phyloP scores from a whole-genome alignment of 23 tunicate genomes.

The Halocynthia roretzi region DNA sequence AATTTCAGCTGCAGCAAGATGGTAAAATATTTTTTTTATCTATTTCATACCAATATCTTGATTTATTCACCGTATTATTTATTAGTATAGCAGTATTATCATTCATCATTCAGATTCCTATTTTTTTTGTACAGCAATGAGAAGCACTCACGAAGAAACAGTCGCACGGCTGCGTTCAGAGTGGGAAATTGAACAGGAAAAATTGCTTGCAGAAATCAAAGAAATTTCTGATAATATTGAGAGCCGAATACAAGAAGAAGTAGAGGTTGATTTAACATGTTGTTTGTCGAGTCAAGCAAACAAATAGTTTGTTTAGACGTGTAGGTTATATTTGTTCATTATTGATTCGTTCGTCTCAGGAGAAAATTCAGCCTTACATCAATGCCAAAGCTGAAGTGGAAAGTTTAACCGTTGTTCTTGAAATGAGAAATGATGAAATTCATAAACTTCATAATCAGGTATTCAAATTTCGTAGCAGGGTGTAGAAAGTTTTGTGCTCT shows the following conservation, averaged over 20 bases:
- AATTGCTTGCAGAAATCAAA: constrained; percentile 24
- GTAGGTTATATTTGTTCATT: neutral
- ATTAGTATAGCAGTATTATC: too few relatives aligned
- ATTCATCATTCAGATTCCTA: too few relatives aligned
- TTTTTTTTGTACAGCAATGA: neutral
- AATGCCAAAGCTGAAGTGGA: constrained; percentile 64
- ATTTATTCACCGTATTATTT: too few relatives aligned
- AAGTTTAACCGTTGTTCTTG: constrained; percentile 66
- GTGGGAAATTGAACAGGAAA: constrained; percentile 44
- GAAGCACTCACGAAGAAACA: constrained; percentile 14
- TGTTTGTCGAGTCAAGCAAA: neutral
- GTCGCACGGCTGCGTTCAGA: constrained; percentile 26
- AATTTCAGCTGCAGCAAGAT: too few relatives aligned
- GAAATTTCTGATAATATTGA: constrained; percentile 37
- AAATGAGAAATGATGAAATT: constrained; percentile 49
- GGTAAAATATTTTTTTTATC: too few relatives aligned
- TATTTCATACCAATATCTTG: too few relatives aligned
- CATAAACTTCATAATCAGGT: constrained; percentile 44
- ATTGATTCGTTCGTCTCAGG: constrained; percentile 28
- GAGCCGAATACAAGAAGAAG: constrained; percentile 33
- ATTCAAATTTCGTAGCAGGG: neutral
- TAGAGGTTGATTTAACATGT: constrained; percentile 23
- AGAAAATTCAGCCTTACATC: constrained; percentile 56
- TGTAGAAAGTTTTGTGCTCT: neutral
- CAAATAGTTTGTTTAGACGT: neutral